Evolutionary conservation across 2,113 vertebrate species (phyloP), one percentile per base, ranked within the genome.

Genomic region (Sylvietta virens): DNA sequence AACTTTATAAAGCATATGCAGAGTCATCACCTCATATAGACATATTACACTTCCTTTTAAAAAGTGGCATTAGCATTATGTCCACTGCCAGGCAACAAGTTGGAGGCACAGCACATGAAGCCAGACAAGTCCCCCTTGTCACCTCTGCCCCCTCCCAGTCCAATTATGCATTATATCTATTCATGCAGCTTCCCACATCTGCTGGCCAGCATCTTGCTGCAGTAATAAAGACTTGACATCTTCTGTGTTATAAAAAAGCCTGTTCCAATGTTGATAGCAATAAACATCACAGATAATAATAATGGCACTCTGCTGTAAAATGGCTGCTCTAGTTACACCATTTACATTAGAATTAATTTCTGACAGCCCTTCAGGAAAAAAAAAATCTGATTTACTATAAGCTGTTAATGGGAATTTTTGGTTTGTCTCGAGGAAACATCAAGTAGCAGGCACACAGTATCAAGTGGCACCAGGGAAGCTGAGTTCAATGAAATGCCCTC

Each of bases 371-470:
- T 88, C 47, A 86, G 48, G 50, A 77, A 85, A 57, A 56, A 39
- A 73, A 61, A 39, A 67, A 31, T 56, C 15, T 26, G 35, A 54
- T 79, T 71, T 85, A 94, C 48, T 74, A 31, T 57, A 81, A 96
- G 37, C 21, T 69, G 37, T 42, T 91, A 83, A 95, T 82, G 37
- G 78, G 56, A n/a, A 54, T 87, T 89, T 39, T 91, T 79, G 62
- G 44, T 77, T 96, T 86, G 30, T 81, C 69, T 97, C 69, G 10
- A 99, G 98, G 98, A 99, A 94, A 95, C 94, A 73, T 97, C 97
- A 84, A 97, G 82, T 79, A 98, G 97, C 67, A 98, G 96, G 54
- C 98, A 98, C 44, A 96, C 78, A 45, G 58, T 97, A 97, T 97
- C 96, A 94, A 97, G 94, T 69, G 87, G 95, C 80, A 97, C 67